phyloP scores from a whole-genome alignment of 2,888 invertebrate genomes.

The Oxyteleia sp. region DNA sequence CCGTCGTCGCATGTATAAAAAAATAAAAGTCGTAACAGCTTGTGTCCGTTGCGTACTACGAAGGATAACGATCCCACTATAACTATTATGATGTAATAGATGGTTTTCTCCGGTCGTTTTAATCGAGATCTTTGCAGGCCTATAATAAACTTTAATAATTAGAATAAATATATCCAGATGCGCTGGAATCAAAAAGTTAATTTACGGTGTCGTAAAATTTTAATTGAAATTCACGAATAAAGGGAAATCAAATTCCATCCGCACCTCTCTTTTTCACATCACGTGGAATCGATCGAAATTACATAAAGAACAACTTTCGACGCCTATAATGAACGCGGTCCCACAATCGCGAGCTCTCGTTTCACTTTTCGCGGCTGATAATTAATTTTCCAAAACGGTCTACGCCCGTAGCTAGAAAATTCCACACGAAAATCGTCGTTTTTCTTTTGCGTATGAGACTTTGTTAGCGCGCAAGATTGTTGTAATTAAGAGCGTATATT shows the following conservation, averaged over 20 bases:
- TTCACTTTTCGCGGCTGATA: constrained; percentile 19
- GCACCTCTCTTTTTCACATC: no score
- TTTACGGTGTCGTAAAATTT: constrained; percentile 33
- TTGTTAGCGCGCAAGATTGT: constrained; percentile 80
- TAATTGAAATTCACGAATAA: constrained; percentile 17
- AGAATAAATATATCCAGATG: constrained; percentile 50
- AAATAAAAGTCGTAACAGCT: constrained; percentile 59
- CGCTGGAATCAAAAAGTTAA: constrained; percentile 27
- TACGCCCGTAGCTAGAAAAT: constrained; percentile 22
- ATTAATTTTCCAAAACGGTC: constrained; percentile 46
- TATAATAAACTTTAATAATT: constrained; percentile 55
- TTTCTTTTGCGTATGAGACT: constrained; percentile 57
- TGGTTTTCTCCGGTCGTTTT: constrained; percentile 63
- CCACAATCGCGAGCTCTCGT: not conserved
- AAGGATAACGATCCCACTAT: constrained; percentile 72
- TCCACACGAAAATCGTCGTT: constrained; percentile 17
- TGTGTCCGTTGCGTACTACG: constrained; percentile 65
- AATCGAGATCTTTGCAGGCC: constrained; percentile 41
- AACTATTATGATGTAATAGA: constrained; percentile 70
- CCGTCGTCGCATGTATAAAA: constrained; percentile 40
- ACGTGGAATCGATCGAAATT: not conserved
- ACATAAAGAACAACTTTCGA: constrained; percentile 42
- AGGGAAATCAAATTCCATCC: no score
- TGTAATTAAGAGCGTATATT: constrained; percentile 85
- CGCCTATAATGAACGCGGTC: constrained; percentile 2